Percentiles rank a stretch among this genome's conserved stretches.
Conservation (phyloP, 2,888 invertebrate species). For the Polydrusus cervinus region DNA sequence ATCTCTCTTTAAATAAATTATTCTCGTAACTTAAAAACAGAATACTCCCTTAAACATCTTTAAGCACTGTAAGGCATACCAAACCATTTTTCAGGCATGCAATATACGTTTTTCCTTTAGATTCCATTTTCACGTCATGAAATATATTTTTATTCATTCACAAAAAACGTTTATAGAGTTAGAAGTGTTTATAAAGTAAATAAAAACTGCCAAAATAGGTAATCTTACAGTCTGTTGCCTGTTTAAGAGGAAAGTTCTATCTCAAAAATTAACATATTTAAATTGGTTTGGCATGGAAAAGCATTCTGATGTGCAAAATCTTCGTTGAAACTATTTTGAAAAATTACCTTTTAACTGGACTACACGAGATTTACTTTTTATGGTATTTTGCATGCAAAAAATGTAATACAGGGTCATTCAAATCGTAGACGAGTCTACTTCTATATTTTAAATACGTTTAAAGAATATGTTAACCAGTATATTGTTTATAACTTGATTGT, state of each 20-base stretch:
- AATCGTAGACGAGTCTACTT: neutral
- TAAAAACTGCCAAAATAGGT: conserved; percentile 39
- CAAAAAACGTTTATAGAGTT: conserved; percentile 28
- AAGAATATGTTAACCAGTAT: neutral
- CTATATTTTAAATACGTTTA: neutral
- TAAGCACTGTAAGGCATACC: conserved; percentile 31
- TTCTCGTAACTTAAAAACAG: conserved; percentile 9
- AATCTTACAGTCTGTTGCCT: conserved; percentile 38
- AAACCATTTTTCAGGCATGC: conserved; percentile 1
- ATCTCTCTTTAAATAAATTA: neutral
- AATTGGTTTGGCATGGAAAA: conserved; percentile 40
- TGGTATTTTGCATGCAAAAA: conserved; percentile 9
- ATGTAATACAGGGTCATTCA: conserved; percentile 2
- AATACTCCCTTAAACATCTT: conserved; percentile 27
- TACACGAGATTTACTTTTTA: conserved; percentile 37
- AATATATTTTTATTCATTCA: conserved; percentile 26
- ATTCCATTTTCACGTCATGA: conserved; percentile 31
- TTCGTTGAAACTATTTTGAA: conserved; percentile 26
- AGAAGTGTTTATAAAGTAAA: conserved; percentile 33
- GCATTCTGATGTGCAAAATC: conserved; percentile 20
- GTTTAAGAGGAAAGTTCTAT: conserved; percentile 30
- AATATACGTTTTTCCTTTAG: conserved; percentile 6
- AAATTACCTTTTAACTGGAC: conserved; percentile 35
- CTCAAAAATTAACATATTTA: conserved; percentile 43
- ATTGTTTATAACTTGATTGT: neutral